Evolutionary conservation across 2,888 invertebrate species (phyloP), one percentile per base, ranked within the genome.

Genomic region (Siphlonurus alternatus): DNA sequence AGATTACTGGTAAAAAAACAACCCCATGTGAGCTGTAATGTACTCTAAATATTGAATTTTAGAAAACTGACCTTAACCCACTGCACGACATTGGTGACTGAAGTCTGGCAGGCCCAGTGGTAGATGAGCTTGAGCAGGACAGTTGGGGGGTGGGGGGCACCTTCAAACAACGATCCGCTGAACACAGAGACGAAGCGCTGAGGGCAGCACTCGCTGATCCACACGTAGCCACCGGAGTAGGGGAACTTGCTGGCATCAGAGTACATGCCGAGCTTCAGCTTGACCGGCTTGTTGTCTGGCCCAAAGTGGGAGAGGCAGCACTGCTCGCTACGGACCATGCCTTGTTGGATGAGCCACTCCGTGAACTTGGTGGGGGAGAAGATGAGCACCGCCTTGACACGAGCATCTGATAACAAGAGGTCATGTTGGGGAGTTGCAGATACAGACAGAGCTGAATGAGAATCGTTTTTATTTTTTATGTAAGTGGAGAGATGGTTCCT

Each of bases 21-120:
- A n/a, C n/a, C n/a, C n/a, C n/a, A n/a, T n/a, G n/a, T n/a, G n/a
- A n/a, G n/a, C n/a, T n/a, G n/a, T n/a, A n/a, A n/a, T n/a, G n/a
- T n/a, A n/a, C n/a, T n/a, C n/a, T n/a, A n/a, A n/a, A n/a, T n/a
- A n/a, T n/a, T n/a, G n/a, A n/a, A n/a, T n/a, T n/a, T n/a, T n/a
- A n/a, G n/a, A n/a, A 63, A 38, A 25, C 18, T 61, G 0, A 88
- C 90, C 74, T 84, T 83, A 0, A 93, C 93, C 93, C 93, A 93
- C 67, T 89, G 89, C 0, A 89, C 84, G 0, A 93, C 90, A 71
- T 93, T 93, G 69, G 88, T 87, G 0, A 92, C 88, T 68, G 88
- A 89, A 0, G 93, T 93, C 73, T 93, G 93, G 69, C 93, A 93
- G 0, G 90, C 83, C 93, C 93, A 93, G 73, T 93, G 93, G 75